Conservation (phyloP, 2,888 invertebrate genomes). For the Agapetus fuscipes region DNA sequence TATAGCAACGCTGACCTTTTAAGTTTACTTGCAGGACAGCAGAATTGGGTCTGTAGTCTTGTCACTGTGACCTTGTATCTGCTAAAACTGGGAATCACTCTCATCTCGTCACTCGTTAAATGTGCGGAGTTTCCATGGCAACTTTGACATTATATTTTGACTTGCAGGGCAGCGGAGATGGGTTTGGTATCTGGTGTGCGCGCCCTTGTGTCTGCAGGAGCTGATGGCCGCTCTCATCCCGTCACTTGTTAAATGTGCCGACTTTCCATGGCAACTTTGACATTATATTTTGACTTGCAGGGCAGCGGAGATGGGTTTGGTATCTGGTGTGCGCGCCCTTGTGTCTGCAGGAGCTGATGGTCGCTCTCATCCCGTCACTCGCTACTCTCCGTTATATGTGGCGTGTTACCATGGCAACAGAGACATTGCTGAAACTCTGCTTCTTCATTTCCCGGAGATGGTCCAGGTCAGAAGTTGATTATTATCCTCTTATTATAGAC, state of each 20-base stretch:
- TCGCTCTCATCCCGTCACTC: conserved; percentile 79
- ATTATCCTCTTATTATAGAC: conserved; percentile 2
- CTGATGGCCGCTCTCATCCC: conserved; percentile 82
- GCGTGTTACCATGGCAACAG: conserved; percentile 79
- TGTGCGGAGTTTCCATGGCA: no score
- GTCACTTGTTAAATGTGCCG: conserved; percentile 89
- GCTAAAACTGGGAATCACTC: no score
- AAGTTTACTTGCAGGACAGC: no score
- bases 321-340: conserved; percentile 65
- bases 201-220: conserved; percentile 67
- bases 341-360: conserved; percentile 80
- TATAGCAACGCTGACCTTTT: no score
- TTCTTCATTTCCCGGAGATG: conserved; percentile 76
- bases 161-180: conserved; percentile 69
- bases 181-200: conserved; percentile 72
- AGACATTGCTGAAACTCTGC: conserved; percentile 64
- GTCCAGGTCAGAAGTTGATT: conserved; percentile 58
- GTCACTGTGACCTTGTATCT: no score
- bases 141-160: no score
- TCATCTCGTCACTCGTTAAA: no score
- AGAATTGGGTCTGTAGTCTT: no score
- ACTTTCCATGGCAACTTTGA: conserved; percentile 76
- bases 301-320: conserved; percentile 77
- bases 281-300: conserved; percentile 59
- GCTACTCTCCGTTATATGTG: conserved; percentile 87